Conservation (phyloP, 2,113 vertebrate genomes). For the Strigops habroptila region DNA sequence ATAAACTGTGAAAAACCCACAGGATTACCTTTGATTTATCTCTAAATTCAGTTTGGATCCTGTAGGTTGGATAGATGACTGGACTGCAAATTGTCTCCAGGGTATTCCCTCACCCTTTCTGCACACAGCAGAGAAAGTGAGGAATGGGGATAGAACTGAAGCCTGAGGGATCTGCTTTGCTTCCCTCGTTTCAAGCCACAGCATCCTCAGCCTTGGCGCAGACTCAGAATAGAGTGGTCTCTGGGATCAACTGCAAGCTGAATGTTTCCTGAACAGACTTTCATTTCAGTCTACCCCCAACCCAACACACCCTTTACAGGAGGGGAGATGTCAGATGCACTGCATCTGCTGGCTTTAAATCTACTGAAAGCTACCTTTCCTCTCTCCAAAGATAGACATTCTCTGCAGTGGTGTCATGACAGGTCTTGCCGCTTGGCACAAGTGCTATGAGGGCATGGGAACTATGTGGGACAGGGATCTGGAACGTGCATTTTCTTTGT, state of each 20-base stretch:
- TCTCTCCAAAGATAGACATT: neutral
- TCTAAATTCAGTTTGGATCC: neutral
- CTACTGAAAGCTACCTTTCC: neutral
- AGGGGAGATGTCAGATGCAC: neutral
- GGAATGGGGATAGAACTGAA: neutral
- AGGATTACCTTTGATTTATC: neutral
- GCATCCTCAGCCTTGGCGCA: neutral
- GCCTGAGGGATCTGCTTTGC: neutral
- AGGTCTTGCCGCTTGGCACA: neutral
- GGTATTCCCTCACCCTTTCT: neutral
- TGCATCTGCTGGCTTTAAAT: neutral
- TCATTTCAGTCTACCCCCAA: neutral
- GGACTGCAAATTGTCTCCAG: neutral
- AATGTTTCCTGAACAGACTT: neutral
- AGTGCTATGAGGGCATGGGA: neutral
- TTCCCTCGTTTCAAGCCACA: neutral
- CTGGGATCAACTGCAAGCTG: neutral
- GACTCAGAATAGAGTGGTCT: neutral
- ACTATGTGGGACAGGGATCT: neutral
- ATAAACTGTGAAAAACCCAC: neutral
- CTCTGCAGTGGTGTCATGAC: accelerated
- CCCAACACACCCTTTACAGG: neutral
- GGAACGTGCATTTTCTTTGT: neutral
- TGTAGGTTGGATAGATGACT: neutral
- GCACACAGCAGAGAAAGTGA: neutral